Base-by-base conservation (phyloP, 2,797 vertebrate genomes). In the Rousettus madagascariensis region DNA sequence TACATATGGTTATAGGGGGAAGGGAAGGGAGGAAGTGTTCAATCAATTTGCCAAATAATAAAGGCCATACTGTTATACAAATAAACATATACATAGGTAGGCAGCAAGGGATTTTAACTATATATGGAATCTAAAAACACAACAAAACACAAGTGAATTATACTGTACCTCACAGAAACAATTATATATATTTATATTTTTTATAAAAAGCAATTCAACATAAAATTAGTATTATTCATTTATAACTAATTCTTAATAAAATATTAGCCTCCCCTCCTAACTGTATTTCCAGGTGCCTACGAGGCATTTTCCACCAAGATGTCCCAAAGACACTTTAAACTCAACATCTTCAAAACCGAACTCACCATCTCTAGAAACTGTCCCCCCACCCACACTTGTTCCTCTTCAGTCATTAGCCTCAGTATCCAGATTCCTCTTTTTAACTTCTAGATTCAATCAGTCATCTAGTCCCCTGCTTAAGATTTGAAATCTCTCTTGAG, bases 151-250 rank as follows among this genome's bases (percentile, higher is more conserved):
- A 65, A 86, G 16, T 51, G 36, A 90, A 24, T 61, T 53, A 38
- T 79, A 75, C 20, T 38, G 53, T 1, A 19, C 9, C 4, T 85
- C 36, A 59, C 9, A 49, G 93, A 94, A 84, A 33, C 43, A 59
- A 51, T 33, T 59, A n/a, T 43, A 20, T 92, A 9, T 51, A 22
- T 49, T 16, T 41, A 9, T 51, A 22, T 49, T 16, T 41, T 65
- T 82, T 43, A 91, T 66, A 78, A 71, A 90, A 96, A 75, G 36
- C 43, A 83, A 63, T 53, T 75, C 51, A 59, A 69, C 43, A 88
- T 88, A 12, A 91, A 90, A 91, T 88, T 49, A 59, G 65, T 66
- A 86, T 83, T 75, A 55, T 28, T 94, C 26, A 30, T 66, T 86
- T 86, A 79, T 79, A 41, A 51, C 22, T 68, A 59, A 53, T 95